Percentiles rank a stretch among this genome's conserved stretches.
Evolutionary conservation across 2,797 vertebrate species (phyloP).

Genomic region (Myotis findleyi): DNA sequence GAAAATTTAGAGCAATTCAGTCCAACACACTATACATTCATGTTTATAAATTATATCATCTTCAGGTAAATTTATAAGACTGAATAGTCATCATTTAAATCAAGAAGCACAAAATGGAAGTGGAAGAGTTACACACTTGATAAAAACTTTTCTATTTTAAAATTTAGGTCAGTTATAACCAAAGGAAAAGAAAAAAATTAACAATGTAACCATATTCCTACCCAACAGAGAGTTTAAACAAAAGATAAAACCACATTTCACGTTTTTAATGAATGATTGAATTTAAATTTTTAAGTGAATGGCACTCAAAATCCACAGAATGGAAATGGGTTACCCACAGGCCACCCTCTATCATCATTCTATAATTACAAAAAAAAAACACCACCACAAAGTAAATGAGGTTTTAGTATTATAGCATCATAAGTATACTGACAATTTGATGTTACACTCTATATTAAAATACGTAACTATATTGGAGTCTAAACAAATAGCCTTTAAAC

Average conservation of each 20-base stretch:
- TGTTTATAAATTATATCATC: background rate
- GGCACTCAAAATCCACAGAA: background rate
- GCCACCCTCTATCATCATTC: background rate
- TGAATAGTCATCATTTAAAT: background rate
- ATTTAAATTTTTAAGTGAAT: background rate
- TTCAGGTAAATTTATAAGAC: background rate
- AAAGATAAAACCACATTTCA: background rate
- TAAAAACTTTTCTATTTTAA: background rate
- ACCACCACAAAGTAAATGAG: conserved; percentile 68
- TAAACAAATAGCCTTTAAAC: conserved; percentile 54
- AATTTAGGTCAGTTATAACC: background rate
- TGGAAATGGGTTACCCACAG: background rate
- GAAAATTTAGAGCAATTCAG: background rate
- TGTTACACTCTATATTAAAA: conserved; percentile 69
- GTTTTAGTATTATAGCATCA: conserved; percentile 35
- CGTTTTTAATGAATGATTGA: background rate
- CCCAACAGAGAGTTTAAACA: background rate
- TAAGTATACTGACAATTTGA: conserved; percentile 63
- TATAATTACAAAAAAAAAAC: conserved; percentile 75
- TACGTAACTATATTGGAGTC: conserved; percentile 53
- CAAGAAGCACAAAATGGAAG: background rate
- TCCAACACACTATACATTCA: background rate
- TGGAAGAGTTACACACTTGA: background rate
- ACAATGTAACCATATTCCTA: background rate
- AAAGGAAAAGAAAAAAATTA: background rate